Evolutionary conservation across 92 coral and sea anemone genomes (phyloP).

Genomic region (Bergia sp.): DNA sequence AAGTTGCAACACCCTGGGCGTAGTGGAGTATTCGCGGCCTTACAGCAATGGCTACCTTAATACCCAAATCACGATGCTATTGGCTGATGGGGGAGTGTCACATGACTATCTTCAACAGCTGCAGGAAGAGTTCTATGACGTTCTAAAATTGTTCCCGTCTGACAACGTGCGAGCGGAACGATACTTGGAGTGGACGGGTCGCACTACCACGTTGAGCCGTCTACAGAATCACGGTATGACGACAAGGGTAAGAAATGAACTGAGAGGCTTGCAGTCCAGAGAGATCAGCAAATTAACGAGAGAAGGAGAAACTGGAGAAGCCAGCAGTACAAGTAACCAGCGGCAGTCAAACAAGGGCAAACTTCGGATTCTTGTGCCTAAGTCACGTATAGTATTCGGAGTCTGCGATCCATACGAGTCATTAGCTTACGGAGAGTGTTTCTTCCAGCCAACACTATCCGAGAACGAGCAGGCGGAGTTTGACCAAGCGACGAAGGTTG

Average conservation of each 20-base stretch:
- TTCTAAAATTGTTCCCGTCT: conserved; percentile 65
- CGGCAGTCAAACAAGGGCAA: conserved; percentile 54
- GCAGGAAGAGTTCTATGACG: conserved; percentile 76
- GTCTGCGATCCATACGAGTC: conserved; percentile 89
- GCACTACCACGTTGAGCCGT: conserved; percentile 48
- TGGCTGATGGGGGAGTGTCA: conserved; percentile 91
- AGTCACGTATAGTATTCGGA: conserved; percentile 88
- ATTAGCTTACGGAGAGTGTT: conserved; percentile 85
- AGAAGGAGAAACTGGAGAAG: conserved; percentile 53
- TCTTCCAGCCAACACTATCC: conserved; percentile 87
- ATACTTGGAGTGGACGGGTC: conserved; percentile 74
- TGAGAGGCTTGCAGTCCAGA: conserved; percentile 55
- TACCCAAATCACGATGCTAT: conserved; percentile 84
- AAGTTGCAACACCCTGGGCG: conserved; percentile 77
- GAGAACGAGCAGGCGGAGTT: conserved; percentile 64
- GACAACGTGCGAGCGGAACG: conserved; percentile 64
- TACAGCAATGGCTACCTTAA: conserved; percentile 89
- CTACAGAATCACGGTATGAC: conserved; percentile 59
- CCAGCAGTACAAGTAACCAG: conserved; percentile 42
- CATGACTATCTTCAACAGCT: conserved; percentile 74
- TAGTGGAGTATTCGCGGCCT: conserved; percentile 90
- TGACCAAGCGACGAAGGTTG: conserved; percentile 53
- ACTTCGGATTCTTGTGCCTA: conserved; percentile 86
- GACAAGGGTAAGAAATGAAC: conserved; percentile 45
- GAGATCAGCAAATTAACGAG: conserved; percentile 70